Base-by-base conservation (phyloP, 2,113 vertebrate genomes). In the Neotragus moschatus region DNA sequence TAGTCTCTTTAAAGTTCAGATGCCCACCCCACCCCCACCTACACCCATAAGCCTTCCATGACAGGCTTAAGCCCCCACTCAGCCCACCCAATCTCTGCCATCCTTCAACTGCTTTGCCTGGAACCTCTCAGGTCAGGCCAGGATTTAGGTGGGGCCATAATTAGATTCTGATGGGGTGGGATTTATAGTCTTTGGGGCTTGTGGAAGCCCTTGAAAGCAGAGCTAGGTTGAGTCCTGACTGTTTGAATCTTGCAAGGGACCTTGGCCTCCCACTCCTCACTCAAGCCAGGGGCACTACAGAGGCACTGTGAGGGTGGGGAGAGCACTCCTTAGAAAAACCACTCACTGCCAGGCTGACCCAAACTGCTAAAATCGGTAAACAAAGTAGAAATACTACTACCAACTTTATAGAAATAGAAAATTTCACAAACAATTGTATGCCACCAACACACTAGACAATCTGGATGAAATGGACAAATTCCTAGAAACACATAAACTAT, bases 401-500 rank as follows among this genome's bases (percentile, higher is more conserved):
- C 5, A 21, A 56, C n/a, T 49, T 70, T 30, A 36, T 43, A 45
- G 63, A n/a, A 39, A 75, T 1, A 56, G 28, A 56, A 36, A 66
- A 39, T 5, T 21, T 14, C 28, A 17, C 0, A 16, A 73, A 26
- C 33, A 45, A 23, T 0, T 7, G 16, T 10, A 8, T 10, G 36
- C 60, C 45, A 33, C 60, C 36, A 26, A 43, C 11, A 39, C 8
- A 15, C 26, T 25, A 47, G 84, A 21, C 8, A 43, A 39, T 3
- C 21, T 5, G 11, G 28, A 56, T 0, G 36, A 17, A 30, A 86
- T 1, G 28, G 85, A 56, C n/a, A 23, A 25, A 70, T 10, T 70
- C 66, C 66, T 13, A 47, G 82, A 80, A 79, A 66, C 61, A 75
- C 86, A 75, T 21, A 53, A 56, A 4, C 6, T 36, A 26, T 39